A percentile compares a stretch with the other conserved stretches of the same genome.
These are phyloP conservation scores for Cyanistes caeruleus DNA, from an alignment of 2,113 vertebrate genomes.

Conservation along the genomic window DNA sequence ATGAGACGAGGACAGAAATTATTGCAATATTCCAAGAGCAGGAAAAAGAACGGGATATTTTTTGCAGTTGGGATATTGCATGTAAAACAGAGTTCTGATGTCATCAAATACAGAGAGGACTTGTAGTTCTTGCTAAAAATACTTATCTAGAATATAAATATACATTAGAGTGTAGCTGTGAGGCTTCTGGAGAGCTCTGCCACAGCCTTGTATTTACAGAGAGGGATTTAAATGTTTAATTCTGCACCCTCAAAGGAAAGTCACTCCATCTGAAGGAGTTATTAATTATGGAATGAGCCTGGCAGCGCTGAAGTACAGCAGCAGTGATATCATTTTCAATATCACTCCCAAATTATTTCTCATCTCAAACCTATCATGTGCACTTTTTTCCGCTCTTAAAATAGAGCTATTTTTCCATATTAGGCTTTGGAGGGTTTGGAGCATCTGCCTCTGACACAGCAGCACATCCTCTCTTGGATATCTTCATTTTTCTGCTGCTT, in stretches of 20 bases:
- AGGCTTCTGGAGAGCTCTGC: conserved; percentile 31
- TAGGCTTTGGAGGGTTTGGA: not conserved
- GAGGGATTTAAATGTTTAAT: conserved; percentile 63
- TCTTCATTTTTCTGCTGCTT: not conserved
- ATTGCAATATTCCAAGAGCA: not conserved
- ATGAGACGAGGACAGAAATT: not conserved
- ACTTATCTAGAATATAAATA: conserved; percentile 47
- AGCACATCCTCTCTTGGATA: not conserved
- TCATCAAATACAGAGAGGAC: conserved; percentile 37
- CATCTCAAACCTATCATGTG: not conserved
- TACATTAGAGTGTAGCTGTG: conserved; percentile 1
- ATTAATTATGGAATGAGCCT: conserved; percentile 60
- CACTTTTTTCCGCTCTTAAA: not conserved
- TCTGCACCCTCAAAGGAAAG: conserved; percentile 30
- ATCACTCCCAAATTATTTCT: conserved; percentile 49
- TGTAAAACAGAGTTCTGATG: conserved; percentile 16
- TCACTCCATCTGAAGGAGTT: conserved; percentile 38
- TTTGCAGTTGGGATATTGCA: not conserved
- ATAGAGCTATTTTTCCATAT: conserved; percentile 29
- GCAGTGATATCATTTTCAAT: conserved; percentile 7
- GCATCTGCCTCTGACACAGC: not conserved
- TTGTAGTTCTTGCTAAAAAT: conserved; percentile 61
- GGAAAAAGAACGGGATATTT: not conserved
- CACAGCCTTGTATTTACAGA: conserved; percentile 41
- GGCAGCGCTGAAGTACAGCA: not conserved